A percentile compares a stretch with the other conserved stretches of the same genome.
These are phyloP conservation scores for Nymphalis c-album DNA, from an alignment of 2,888 invertebrate species.

Conservation along the genomic window DNA sequence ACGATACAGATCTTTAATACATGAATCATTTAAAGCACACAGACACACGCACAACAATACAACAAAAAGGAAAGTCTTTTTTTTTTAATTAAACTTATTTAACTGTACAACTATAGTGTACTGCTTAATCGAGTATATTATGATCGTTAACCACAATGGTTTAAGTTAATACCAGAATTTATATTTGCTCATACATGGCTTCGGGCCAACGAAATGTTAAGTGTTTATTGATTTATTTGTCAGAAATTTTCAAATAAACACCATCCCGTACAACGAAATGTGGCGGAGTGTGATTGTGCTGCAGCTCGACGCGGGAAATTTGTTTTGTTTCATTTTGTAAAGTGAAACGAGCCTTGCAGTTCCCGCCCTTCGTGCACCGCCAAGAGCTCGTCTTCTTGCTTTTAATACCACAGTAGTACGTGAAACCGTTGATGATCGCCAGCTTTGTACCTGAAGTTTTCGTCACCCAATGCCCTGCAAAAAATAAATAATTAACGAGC, in stretches of 20 bases:
- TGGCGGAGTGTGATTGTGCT: conserved; percentile 31
- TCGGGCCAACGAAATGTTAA: too few species aligned
- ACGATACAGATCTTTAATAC: too few species aligned
- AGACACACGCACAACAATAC: too few species aligned
- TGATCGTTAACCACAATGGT: too few species aligned
- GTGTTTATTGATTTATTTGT: too few species aligned
- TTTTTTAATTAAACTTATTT: too few species aligned
- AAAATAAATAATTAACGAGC: conserved; percentile 10
- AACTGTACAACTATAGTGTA: too few species aligned
- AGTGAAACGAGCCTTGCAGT: conserved; percentile 40
- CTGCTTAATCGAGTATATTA: too few species aligned
- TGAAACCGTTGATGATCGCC: conserved; percentile 47
- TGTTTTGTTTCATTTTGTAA: conserved; percentile 13
- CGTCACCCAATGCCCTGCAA: conserved; percentile 42
- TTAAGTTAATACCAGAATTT: too few species aligned
- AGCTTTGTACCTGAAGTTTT: conserved; percentile 41
- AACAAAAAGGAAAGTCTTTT: too few species aligned
- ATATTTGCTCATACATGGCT: too few species aligned
- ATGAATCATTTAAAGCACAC: too few species aligned
- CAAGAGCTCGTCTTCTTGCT: conserved; percentile 36
- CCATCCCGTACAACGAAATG: conserved; percentile 33
- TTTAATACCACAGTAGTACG: conserved; percentile 45
- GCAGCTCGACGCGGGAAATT: conserved; percentile 7
- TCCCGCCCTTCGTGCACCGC: conserved; percentile 40
- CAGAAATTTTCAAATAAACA: conserved; percentile 27